Conservation (phyloP, 2,797 vertebrate species). For the Tenualosa ilisha region DNA sequence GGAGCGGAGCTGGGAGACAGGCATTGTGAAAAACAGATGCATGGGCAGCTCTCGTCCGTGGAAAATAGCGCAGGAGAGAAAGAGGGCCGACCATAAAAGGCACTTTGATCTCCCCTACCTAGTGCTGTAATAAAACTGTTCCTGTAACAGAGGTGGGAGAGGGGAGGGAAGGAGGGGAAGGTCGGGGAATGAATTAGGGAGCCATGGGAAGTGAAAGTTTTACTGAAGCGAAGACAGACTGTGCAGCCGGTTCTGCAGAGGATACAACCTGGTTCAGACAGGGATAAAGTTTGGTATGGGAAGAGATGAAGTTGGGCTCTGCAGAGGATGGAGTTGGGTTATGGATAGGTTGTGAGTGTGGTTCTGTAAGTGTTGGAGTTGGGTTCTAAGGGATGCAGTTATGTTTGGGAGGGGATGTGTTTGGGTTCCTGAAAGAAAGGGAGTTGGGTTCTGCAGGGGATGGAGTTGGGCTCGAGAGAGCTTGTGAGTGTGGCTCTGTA, state of each 20-base stretch:
- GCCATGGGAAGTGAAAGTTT: constrained; percentile 56
- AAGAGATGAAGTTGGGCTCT: too few relatives aligned
- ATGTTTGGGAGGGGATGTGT: too few relatives aligned
- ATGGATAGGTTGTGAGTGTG: too few relatives aligned
- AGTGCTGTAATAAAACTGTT: constrained; percentile 30
- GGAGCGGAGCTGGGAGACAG: constrained; percentile 47
- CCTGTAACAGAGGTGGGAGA: neutral
- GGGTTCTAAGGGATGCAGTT: too few relatives aligned
- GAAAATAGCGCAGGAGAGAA: constrained; percentile 64
- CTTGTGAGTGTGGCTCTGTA: too few relatives aligned
- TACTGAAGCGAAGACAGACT: constrained; percentile 27
- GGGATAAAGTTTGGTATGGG: too few relatives aligned
- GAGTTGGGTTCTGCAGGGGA: too few relatives aligned
- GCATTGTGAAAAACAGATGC: constrained; percentile 67
- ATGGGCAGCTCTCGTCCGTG: constrained; percentile 60
- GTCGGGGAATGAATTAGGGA: constrained; percentile 48
- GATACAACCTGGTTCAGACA: too few relatives aligned
- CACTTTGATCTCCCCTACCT: constrained; percentile 69
- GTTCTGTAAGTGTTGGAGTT: too few relatives aligned
- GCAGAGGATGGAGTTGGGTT: too few relatives aligned
- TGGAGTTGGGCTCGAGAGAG: too few relatives aligned
- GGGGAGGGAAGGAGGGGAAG: constrained; percentile 41
- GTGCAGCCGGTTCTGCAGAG: neutral
- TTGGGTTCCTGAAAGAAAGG: too few relatives aligned
- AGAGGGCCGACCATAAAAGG: constrained; percentile 65